Evolutionary conservation across 2,888 invertebrate species (phyloP), one percentile per base, ranked within the genome.

Genomic region (Agelastica alni): DNA sequence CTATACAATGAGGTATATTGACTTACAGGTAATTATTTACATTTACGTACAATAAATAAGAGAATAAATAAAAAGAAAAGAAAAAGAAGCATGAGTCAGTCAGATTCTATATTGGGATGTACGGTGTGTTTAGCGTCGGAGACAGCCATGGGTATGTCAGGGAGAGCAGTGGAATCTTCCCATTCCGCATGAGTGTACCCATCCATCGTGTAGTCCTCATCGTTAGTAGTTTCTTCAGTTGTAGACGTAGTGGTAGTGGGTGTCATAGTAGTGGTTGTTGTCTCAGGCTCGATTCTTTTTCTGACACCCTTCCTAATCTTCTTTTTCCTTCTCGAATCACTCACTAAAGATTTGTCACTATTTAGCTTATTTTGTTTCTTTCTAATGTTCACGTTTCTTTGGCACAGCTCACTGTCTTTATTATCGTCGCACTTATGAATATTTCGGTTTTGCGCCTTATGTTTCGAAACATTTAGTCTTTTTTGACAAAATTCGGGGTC

Each of bases 211-310:
- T 76, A 77, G 62, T 76, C 77, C 59, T 76, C 75, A 57, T 77
- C 75, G 43, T 67, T 64, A 44, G 70, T 73, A 75, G 79, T 59
- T 75, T 81, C 75, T 69, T 83, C 73, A 66, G 81, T 80, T 70
- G 79, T 79, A 68, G 80, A 79, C 67, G 77, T 76, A 62, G 76
- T 72, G 65, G 78, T 78, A 28, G 62, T 79, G 42, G 66, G 65
- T 20, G 70, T 67, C 59, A 81, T 80, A 64, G 80, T 67, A 34
- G 62, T 61, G 46, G 61, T 67, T 60, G 67, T 65, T 80, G 82
- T 79, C 10, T 58, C 62, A 51, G 56, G 56, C 43, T 65, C 67
- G 62, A 80, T 77, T 14, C 79, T 79, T 76, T 80, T 82, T 67
- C 70, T 69, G 64, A 67, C 63, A 60, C 69, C 70, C 70, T 81